A percentile compares a stretch with the other conserved stretches of the same genome.
Evolutionary conservation across 2,797 vertebrate species (phyloP).

Genomic region (Australoheros facetus): DNA sequence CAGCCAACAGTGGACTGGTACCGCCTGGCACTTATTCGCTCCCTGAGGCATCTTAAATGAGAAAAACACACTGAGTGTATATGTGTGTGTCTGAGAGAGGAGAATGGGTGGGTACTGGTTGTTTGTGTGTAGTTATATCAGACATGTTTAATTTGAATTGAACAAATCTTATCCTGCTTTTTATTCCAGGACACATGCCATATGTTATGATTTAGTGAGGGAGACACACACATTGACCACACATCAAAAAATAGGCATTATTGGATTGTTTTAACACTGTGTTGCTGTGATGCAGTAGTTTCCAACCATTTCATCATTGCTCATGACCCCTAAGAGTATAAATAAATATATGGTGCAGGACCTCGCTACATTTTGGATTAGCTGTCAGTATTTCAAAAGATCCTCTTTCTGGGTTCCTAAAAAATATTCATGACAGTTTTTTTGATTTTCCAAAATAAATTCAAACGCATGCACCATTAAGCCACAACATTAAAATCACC

Average conservation of each 20-base stretch:
- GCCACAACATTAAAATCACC: neutral
- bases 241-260: neutral
- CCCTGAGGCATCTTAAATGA: conserved; percentile 54
- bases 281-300: neutral
- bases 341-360: neutral
- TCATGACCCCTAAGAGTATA: neutral
- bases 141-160: neutral
- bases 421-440: neutral
- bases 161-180: neutral
- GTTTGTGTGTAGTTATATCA: conserved; percentile 5
- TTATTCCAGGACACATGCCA: neutral
- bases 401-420: neutral
- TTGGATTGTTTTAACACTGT: neutral
- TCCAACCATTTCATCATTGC: neutral
- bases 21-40: conserved; percentile 66
- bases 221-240: neutral
- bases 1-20: conserved; percentile 60
- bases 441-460: neutral
- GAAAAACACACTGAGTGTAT: conserved; percentile 29
- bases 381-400: neutral
- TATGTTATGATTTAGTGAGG: neutral
- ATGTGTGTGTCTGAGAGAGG: neutral
- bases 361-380: neutral
- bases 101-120: conserved; percentile 13
- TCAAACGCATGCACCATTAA: neutral